Base-by-base conservation (phyloP, 2,888 invertebrate genomes). In the Flabesymbios commensalis region DNA sequence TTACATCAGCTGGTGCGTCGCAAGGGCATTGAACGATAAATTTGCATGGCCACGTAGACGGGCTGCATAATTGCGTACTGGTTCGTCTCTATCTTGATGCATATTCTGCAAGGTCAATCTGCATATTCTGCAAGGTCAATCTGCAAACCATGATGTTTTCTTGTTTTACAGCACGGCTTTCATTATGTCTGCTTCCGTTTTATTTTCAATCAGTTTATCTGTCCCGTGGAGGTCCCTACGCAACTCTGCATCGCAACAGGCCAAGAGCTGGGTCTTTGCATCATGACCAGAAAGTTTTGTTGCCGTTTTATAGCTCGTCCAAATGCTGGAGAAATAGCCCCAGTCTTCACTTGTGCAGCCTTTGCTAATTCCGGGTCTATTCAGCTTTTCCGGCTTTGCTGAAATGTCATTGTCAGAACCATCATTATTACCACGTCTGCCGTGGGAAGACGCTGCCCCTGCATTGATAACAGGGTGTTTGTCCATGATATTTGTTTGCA, bases 21-120 rank as follows among this genome's bases (percentile, higher is more conserved):
- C 24, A n/a, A 7, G 43, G 32, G 14, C 4, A n/a, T 5, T 39
- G 49, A 17, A 48, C 31, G 2, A 14, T 56, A 4, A n/a, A 19
- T 55, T 71, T 2, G 73, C 71, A 45, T 72, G 70, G n/a, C 72
- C 72, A 0, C 53, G 42, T 1, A 72, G 39, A 3, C 68, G 32
- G 22, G 70, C 70, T 24, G 65, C 57, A 43, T 67, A 71, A 1
- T 29, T 47, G 0, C 72, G 55, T 0, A 69, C 52, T n/a, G 72
- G 42, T 53, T 73, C 70, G 19, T 67, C 67, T n/a, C 57, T 47
- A 32, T 59, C 65, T 31, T 63, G 65, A 22, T 41, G 43, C 64
- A 67, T 67, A 3, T 61, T 51, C 39, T 60, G 58, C 1, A 66
- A 41, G 14, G 31, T 43, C 5, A 49, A 55, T 5, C 60, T 59